phyloP scores from a whole-genome alignment of 1,140 invertebrate species.

The Branchinecta lynchi region DNA sequence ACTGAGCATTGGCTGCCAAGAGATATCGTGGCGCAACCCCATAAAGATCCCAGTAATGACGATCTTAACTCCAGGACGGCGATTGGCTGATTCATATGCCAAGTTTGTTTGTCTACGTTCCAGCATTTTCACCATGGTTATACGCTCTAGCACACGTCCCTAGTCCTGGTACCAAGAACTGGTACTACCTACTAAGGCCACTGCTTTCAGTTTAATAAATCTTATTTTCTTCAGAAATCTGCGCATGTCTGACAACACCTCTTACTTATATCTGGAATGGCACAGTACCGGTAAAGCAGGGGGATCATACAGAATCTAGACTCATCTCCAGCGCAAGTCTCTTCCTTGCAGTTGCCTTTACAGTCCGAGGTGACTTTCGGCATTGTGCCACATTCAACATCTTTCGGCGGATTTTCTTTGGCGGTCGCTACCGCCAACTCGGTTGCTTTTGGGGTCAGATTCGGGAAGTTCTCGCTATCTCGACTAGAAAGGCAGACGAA shows the following conservation, averaged over 20 bases:
- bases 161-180: too few relatives aligned
- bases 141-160: too few relatives aligned
- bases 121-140: too few relatives aligned
- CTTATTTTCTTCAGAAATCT: background rate
- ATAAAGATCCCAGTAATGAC: too few relatives aligned
- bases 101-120: too few relatives aligned
- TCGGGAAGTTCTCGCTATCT: constrained; percentile 36
- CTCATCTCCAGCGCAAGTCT: constrained; percentile 31
- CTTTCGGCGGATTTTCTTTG: constrained; percentile 1
- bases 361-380: constrained; percentile 25
- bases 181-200: too few relatives aligned
- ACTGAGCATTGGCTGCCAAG: too few relatives aligned
- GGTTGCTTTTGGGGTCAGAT: constrained; percentile 26
- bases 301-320: constrained; percentile 34
- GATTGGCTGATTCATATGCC: too few relatives aligned
- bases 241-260: constrained; percentile 39
- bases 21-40: too few relatives aligned
- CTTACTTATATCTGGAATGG: constrained; percentile 36
- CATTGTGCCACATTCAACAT: constrained; percentile 30
- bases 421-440: constrained; percentile 1
- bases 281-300: constrained; percentile 36
- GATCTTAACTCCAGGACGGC: too few relatives aligned
- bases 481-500: constrained; percentile 34
- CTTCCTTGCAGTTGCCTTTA: constrained; percentile 21
- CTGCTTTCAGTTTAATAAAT: too few relatives aligned